Evolutionary conservation across 1,140 invertebrate genomes (phyloP).

Genomic region (Drosophila pandora): DNA sequence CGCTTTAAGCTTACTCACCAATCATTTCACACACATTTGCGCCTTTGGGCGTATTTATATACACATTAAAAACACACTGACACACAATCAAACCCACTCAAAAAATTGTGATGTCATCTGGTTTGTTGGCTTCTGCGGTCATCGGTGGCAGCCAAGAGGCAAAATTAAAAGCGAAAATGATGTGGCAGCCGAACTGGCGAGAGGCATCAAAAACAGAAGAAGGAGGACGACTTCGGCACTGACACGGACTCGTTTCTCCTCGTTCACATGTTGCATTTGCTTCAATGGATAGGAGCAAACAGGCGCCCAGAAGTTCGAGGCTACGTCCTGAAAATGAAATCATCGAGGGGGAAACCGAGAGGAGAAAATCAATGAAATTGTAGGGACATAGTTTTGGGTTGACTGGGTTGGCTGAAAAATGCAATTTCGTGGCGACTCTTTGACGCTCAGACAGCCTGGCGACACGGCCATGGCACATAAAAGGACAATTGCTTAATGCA

Average conservation of each 20-base stretch:
- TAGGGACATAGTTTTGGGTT: conserved; percentile 38
- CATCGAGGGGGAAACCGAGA: conserved; percentile 36
- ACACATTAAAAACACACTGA: conserved; percentile 15
- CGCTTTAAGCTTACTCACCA: conserved; percentile 42
- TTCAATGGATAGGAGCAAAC: conserved; percentile 40
- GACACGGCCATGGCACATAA: conserved; percentile 40
- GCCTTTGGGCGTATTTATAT: neutral
- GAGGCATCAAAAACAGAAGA: conserved; percentile 1
- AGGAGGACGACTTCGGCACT: conserved; percentile 14
- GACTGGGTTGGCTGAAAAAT: conserved; percentile 49
- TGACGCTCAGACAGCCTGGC: conserved; percentile 53
- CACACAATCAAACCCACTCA: conserved; percentile 49
- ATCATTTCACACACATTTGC: conserved; percentile 12
- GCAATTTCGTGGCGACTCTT: conserved; percentile 62
- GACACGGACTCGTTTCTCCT: conserved; percentile 39
- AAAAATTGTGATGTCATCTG: conserved; percentile 70
- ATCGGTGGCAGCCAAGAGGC: conserved; percentile 29
- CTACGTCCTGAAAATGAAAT: conserved; percentile 55
- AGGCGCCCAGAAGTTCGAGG: conserved; percentile 20
- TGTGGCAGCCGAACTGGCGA: conserved; percentile 44
- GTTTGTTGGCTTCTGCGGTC: conserved; percentile 44
- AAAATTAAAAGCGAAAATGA: conserved; percentile 63
- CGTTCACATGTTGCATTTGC: conserved; percentile 60
- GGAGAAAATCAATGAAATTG: conserved; percentile 65
- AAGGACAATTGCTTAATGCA: conserved; percentile 66